phyloP scores from a whole-genome alignment of 2,797 vertebrate species.

The Halcyon chelicuti region DNA sequence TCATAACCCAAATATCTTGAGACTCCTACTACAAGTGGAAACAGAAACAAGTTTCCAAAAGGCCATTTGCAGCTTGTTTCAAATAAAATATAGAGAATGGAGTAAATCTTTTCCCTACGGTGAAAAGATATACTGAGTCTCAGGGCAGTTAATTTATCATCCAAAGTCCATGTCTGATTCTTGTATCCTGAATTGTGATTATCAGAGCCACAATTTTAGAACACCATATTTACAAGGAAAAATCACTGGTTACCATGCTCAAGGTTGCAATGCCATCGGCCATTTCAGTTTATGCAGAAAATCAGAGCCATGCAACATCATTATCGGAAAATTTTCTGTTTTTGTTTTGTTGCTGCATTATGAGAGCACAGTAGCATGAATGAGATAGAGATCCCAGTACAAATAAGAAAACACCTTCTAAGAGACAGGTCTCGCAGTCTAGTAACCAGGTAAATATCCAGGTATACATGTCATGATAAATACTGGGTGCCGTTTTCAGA shows the following conservation, averaged over 20 bases:
- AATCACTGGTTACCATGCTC: neutral
- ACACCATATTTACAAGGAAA: neutral
- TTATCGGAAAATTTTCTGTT: neutral
- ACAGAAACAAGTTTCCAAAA: conserved; percentile 1
- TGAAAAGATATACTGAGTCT: conserved; percentile 10
- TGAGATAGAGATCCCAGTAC: neutral
- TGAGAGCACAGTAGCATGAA: neutral
- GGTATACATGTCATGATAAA: neutral
- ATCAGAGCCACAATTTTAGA: neutral
- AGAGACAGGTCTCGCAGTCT: neutral
- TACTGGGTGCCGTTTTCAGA: neutral
- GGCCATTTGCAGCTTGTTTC: neutral
- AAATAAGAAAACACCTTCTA: neutral
- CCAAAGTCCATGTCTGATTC: neutral
- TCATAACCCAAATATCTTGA: neutral
- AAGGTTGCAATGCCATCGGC: neutral
- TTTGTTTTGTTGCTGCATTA: neutral
- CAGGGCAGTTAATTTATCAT: conserved; percentile 15
- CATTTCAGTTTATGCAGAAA: neutral
- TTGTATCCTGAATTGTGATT: neutral
- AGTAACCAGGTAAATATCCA: neutral
- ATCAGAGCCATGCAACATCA: neutral
- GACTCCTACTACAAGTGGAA: neutral
- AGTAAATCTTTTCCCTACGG: neutral
- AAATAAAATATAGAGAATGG: neutral